phyloP scores from a whole-genome alignment of 2,797 vertebrate species.

The Poeciliopsis gracilis region DNA sequence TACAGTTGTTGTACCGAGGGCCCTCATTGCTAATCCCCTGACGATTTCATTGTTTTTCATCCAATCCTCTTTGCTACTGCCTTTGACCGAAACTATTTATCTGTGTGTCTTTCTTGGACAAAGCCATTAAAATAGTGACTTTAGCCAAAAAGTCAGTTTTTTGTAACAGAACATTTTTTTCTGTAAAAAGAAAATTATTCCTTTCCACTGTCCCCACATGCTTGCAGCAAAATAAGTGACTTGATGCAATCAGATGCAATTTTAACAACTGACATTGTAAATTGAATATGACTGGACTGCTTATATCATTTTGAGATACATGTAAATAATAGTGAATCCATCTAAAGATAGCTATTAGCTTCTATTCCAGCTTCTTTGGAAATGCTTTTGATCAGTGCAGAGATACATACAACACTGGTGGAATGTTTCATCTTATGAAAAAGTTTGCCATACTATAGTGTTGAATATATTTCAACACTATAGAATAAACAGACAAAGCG shows the following conservation, averaged over 20 bases:
- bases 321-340: not conserved
- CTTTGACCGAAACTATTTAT: not conserved
- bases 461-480: slow-evolving; percentile 23
- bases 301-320: not conserved
- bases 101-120: not conserved
- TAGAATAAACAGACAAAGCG: slow-evolving; percentile 46
- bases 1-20: not conserved
- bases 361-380: not conserved
- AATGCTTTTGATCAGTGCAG: not conserved
- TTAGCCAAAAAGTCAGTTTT: not conserved
- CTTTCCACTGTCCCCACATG: not conserved
- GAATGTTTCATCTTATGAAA: slow-evolving; percentile 28
- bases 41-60: not conserved
- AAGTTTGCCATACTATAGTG: slow-evolving; percentile 24
- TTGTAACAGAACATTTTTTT: not conserved
- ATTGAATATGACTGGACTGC: not conserved
- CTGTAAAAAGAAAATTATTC: not conserved
- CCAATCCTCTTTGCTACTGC: not conserved
- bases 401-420: slow-evolving; percentile 4
- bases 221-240: not conserved
- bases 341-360: not conserved
- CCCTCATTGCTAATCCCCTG: not conserved
- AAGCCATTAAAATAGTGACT: not conserved
- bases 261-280: not conserved
- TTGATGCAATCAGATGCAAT: not conserved